A percentile compares a stretch with the other conserved stretches of the same genome.
Conservation (phyloP, 2,113 vertebrate genomes). For the Oreochromis aureus region DNA sequence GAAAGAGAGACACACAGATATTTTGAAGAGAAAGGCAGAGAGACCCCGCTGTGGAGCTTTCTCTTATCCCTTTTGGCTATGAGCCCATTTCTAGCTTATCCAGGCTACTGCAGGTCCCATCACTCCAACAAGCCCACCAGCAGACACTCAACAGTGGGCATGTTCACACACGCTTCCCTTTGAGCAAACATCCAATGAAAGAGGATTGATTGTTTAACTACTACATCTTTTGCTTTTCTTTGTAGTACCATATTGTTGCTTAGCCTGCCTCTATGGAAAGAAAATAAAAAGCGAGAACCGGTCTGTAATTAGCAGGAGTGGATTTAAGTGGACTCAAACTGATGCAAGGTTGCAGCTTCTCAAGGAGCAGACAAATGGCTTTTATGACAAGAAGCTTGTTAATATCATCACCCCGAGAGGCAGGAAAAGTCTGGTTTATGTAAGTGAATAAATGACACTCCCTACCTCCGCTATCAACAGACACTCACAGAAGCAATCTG, state of each 20-base stretch:
- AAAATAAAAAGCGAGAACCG: not conserved
- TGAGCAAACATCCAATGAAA: constrained; percentile 9
- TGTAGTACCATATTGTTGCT: not conserved
- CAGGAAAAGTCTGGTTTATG: not conserved
- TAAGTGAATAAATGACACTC: not conserved
- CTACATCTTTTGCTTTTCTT: constrained; percentile 11
- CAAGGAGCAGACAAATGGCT: not conserved
- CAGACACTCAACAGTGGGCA: constrained; percentile 34
- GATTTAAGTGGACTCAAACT: not conserved
- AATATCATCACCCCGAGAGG: not conserved
- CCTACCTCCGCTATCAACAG: not conserved
- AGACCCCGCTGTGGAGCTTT: constrained; percentile 36
- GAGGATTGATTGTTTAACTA: constrained; percentile 20
- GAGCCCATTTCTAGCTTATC: constrained; percentile 19
- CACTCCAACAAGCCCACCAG: constrained; percentile 18
- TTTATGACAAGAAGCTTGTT: not conserved
- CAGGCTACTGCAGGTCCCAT: not conserved
- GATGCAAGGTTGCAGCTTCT: not conserved
- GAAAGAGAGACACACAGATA: constrained; percentile 18
- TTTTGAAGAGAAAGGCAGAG: constrained; percentile 28
- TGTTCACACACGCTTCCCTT: constrained; percentile 26
- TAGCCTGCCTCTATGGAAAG: not conserved
- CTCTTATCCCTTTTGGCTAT: constrained; percentile 21
- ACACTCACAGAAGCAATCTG: not conserved
- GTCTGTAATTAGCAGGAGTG: not conserved